These are phyloP conservation scores for Copsychus sechellarum DNA, from an alignment of 2,113 vertebrate genomes.

Conservation along the genomic window DNA sequence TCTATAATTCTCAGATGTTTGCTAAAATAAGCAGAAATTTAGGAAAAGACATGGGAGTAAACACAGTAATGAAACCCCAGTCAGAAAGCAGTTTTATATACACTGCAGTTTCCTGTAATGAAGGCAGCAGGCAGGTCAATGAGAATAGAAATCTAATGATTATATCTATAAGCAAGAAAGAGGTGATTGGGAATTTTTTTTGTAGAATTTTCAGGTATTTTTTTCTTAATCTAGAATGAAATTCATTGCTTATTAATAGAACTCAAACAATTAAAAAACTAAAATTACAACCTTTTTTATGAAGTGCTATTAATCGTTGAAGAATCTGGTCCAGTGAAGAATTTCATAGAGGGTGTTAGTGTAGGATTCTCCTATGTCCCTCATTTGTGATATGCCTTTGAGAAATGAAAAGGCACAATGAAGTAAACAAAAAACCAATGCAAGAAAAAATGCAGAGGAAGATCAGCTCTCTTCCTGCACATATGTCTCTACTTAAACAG, in stretches of 20 bases:
- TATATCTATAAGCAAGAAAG: background rate
- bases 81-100: background rate
- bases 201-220: background rate
- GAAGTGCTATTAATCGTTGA: background rate
- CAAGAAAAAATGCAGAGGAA: background rate
- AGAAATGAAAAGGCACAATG: background rate
- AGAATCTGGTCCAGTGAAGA: background rate
- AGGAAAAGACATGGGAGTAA: background rate
- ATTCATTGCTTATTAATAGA: background rate
- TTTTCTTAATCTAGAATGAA: background rate
- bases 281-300: background rate
- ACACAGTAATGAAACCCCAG: background rate
- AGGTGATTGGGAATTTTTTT: background rate
- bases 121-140: background rate
- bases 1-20: background rate
- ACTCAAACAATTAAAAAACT: background rate
- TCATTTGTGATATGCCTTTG: background rate
- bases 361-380: accelerated
- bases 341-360: background rate
- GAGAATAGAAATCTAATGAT: background rate
- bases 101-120: background rate
- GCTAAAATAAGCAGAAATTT: background rate
- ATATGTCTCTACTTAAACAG: background rate
- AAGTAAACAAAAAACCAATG: background rate
- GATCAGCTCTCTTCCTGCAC: background rate